A percentile compares a stretch with the other conserved stretches of the same genome.
These are phyloP conservation scores for Petrocephalus sullivani DNA, from an alignment of 2,797 vertebrate species.

Conservation along the genomic window DNA sequence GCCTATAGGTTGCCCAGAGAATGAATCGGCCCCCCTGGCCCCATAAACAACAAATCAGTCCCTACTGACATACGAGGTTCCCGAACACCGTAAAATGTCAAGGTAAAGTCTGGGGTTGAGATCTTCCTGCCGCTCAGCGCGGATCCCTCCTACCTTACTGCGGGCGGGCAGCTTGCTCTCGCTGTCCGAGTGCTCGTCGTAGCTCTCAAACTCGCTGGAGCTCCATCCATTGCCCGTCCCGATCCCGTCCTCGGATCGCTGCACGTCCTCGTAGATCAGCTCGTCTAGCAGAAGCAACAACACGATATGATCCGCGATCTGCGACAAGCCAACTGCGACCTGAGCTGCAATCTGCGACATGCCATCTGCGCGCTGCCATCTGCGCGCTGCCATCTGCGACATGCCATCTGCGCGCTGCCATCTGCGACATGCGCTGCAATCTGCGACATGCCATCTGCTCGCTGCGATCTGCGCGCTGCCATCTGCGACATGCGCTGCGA, in stretches of 20 bases:
- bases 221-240: constrained; percentile 71
- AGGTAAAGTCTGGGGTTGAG: neutral
- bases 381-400: too few relatives aligned
- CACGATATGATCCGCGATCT: neutral
- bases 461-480: too few relatives aligned
- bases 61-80: neutral
- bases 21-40: neutral
- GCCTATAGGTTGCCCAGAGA: neutral
- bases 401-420: too few relatives aligned
- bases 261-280: constrained; percentile 70
- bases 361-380: too few relatives aligned
- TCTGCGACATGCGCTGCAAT: too few relatives aligned
- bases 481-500: too few relatives aligned
- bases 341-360: too few relatives aligned
- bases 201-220: constrained; percentile 85
- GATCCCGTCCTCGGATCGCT: constrained; percentile 37
- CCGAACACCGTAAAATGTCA: neutral
- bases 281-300: constrained; percentile 38
- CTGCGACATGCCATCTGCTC: too few relatives aligned
- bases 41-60: neutral
- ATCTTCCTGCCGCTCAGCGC: neutral
- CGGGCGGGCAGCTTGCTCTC: constrained; percentile 55
- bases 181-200: constrained; percentile 72
- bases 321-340: too few relatives aligned
- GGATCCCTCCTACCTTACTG: constrained; percentile 39